These are phyloP conservation scores for Hemibagrus wyckioides DNA, from an alignment of 2,113 vertebrate species.

Conservation along the genomic window DNA sequence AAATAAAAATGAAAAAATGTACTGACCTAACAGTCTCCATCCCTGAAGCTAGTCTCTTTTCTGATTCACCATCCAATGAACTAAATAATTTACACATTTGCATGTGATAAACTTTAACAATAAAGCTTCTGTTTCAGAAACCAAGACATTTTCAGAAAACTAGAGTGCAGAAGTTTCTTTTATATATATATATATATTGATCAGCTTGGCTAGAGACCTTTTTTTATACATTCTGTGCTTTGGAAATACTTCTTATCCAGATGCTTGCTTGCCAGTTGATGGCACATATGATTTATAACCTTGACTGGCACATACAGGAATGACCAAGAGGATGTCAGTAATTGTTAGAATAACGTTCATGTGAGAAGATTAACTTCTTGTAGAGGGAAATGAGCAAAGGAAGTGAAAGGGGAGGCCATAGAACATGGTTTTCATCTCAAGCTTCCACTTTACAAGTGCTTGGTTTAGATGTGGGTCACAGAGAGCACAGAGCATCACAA, in stretches of 20 bases:
- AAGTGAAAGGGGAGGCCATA: conserved; percentile 22
- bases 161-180: background rate
- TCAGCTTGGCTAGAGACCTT: background rate
- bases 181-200: background rate
- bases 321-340: background rate
- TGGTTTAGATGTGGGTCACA: conserved; percentile 13
- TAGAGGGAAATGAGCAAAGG: background rate
- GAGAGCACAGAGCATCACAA: conserved; percentile 52
- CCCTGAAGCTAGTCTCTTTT: background rate
- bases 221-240: background rate
- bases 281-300: background rate
- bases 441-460: conserved; percentile 33
- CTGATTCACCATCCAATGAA: background rate
- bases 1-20: background rate
- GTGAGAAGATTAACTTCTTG: background rate
- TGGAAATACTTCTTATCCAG: background rate
- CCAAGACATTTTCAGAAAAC: background rate
- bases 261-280: background rate
- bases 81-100: background rate
- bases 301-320: background rate
- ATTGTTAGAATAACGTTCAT: conserved; percentile 24
- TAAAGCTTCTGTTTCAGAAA: background rate
- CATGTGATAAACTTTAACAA: background rate
- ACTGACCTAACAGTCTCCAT: background rate
- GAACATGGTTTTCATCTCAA: conserved; percentile 20